Evolutionary conservation across 1,140 invertebrate genomes (phyloP).

Genomic region (Cataglyphis hispanica): DNA sequence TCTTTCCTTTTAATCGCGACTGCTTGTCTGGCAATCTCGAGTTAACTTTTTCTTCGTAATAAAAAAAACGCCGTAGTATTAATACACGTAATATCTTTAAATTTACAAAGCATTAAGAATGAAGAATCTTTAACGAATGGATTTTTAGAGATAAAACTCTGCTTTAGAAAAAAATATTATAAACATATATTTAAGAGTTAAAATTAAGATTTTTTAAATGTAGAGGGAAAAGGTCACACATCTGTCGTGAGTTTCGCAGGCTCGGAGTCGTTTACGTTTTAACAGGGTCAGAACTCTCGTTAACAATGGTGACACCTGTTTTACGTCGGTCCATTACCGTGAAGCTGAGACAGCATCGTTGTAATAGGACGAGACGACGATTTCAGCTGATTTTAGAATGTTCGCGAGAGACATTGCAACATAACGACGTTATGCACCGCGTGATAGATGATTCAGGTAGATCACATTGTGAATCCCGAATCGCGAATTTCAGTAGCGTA

Average conservation of each 20-base stretch:
- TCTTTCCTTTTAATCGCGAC: background rate
- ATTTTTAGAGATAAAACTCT: background rate
- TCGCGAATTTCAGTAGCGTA: conserved; percentile 18
- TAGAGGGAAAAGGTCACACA: too few species aligned
- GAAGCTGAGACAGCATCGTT: background rate
- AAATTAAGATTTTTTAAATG: background rate
- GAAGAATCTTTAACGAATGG: background rate
- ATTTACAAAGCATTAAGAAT: background rate
- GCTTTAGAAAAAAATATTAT: background rate
- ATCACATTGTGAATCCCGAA: conserved; percentile 22
- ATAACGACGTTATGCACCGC: conserved; percentile 10
- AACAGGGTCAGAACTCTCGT: background rate
- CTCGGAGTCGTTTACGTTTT: too few species aligned
- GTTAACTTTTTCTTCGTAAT: background rate
- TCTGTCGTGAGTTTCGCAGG: too few species aligned
- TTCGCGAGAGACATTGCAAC: conserved; percentile 25
- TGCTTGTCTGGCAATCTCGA: background rate
- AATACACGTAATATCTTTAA: background rate
- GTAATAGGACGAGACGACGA: background rate
- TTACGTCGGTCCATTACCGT: conserved; percentile 3
- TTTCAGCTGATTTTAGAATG: background rate
- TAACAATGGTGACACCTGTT: background rate
- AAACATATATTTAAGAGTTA: background rate
- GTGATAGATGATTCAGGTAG: conserved; percentile 25
- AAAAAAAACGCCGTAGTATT: background rate